Evolutionary conservation across 1,140 invertebrate species (phyloP), one percentile per base, ranked within the genome.

Genomic region (Drosophila setifemur): DNA sequence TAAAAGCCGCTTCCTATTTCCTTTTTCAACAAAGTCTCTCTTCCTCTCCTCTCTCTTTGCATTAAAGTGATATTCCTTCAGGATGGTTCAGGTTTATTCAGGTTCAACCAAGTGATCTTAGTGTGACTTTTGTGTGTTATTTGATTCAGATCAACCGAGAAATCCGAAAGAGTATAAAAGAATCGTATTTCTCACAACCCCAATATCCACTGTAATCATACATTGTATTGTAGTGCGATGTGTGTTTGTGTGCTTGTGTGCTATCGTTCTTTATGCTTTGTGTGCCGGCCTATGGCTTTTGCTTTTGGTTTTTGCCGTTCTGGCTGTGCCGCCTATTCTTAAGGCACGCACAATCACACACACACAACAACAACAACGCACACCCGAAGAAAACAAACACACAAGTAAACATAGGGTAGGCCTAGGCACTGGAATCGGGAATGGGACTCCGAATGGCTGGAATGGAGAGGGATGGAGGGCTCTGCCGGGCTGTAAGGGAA

Each of bases 261-360:
- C 73, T 77, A 77, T 77, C 74, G 74, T 77, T 77, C 74, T 78
- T 78, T 77, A 77, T 73, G 73, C 74, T 77, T 78, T 78, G 74
- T 78, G 49, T 78, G 61, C 74, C 74, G 74, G 74, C 68, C 67
- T 52, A 63, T 43, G 71, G 64, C 54, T 53, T 73, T 70, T 70
- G 52, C 58, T 23, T 52, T 61, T 48, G 29, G 35, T 66, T 61
- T 53, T 52, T 35, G 42, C 40, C 47, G 63, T 44, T 49, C 45
- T 49, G 53, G 49, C 53, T 75, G 43, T 60, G 67, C 49, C 64
- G 76, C 60, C 72, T 73, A 78, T 83, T 77, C 73, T 78, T 49
- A 35, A 63, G 37, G 43, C 71, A 74, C 72, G 49, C 37, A 58
- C 35, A 57, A 52, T 63, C 33, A 53, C 26, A 64, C 57, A n/a